phyloP scores from a whole-genome alignment of 2,888 invertebrate genomes.

The Orthosia cruda region DNA sequence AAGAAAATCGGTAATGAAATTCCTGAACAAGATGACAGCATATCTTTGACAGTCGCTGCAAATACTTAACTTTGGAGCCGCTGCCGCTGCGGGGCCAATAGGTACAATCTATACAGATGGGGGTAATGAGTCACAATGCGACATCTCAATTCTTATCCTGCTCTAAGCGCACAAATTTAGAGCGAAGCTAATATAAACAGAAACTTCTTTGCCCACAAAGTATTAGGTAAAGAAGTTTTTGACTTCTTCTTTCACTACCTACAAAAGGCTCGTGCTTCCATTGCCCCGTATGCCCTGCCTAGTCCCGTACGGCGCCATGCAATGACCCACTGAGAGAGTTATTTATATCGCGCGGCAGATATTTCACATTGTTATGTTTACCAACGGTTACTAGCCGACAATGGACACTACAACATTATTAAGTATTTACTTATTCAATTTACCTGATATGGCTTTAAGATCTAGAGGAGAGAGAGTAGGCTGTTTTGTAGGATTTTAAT shows the following conservation, averaged over 20 bases:
- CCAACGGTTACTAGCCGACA: slow-evolving; percentile 56
- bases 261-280: slow-evolving; percentile 14
- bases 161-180: background rate
- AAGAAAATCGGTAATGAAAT: background rate
- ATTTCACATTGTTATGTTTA: slow-evolving; percentile 73
- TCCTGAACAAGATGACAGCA: background rate
- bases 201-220: too few relatives aligned
- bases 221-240: too few relatives aligned
- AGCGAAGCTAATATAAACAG: background rate
- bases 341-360: slow-evolving; percentile 73
- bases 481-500: slow-evolving; percentile 43
- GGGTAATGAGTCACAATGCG: background rate
- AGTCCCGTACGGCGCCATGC: slow-evolving; percentile 70
- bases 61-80: background rate
- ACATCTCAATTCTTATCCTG: background rate
- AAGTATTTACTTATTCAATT: slow-evolving; percentile 65
- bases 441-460: slow-evolving; percentile 52
- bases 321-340: slow-evolving; percentile 76
- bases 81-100: too few relatives aligned
- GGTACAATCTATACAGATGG: too few relatives aligned
- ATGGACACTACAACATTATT: slow-evolving; percentile 69
- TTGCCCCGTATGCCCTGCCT: slow-evolving; percentile 43
- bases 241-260: background rate
- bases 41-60: background rate
- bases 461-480: slow-evolving; percentile 22